Base-by-base conservation (phyloP, 2,888 invertebrate genomes). In the Lochmaea crataegi region DNA sequence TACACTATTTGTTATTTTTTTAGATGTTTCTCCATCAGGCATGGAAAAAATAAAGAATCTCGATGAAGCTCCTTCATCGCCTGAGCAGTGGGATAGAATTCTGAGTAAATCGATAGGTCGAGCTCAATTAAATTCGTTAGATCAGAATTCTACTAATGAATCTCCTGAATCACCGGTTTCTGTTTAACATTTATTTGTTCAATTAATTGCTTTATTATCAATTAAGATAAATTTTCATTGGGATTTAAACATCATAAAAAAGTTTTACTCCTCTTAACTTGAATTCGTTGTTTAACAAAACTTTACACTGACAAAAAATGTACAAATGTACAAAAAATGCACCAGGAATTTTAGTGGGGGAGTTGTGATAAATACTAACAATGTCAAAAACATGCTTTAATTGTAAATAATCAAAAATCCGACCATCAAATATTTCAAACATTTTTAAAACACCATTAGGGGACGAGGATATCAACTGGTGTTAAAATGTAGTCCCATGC, bases 91-190 rank as follows among this genome's bases (percentile, higher is more conserved):
- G 87, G 86, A 86, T 73, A 77, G 82, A 69, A 71, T 86, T 32
- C 82, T 87, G 22, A 84, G 82, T 65, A 86, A 84, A 76, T 90
- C 91, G 5, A 84, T 66, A 16, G 92, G 42, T 90, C 91, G 53
- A 16, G n/a, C 16, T 10, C 53, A 53, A 0, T 90, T 90, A 67
- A 90, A 91, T 1, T 92, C 92, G 80, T 92, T 92, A 83, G 92
- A 92, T 85, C 87, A 92, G 73, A 10, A 63, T 16, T 16, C 61
- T n/a, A n/a, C n/a, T 63, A 7, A 41, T n/a, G 42, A 16, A 41
- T 63, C 61, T 41, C 42, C 32, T 16, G n/a, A 2, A 38, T 60
- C 60, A 14, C 42, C n/a, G 10, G 42, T 63, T 3, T 41, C 42
- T 63, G 42, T 63, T 16, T 63, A 63, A 42, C 3, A 1, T 63